Percentiles rank a stretch among this genome's conserved stretches.
phyloP scores from a whole-genome alignment of 2,888 invertebrate genomes.

The Nowickia ferox region DNA sequence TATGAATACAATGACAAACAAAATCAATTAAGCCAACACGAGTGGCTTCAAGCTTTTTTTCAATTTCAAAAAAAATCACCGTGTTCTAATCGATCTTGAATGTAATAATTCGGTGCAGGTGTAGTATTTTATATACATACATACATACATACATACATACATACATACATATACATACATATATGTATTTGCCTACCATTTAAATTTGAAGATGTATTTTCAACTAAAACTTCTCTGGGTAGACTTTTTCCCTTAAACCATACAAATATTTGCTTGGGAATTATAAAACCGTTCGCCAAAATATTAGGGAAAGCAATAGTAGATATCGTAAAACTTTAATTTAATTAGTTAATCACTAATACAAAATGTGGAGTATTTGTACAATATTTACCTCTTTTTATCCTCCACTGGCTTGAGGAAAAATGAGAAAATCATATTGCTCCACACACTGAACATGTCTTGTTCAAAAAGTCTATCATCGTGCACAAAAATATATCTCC shows the following conservation, averaged over 20 bases:
- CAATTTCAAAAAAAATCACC: no score
- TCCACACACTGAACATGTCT: conserved; percentile 89
- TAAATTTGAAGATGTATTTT: conserved; percentile 81
- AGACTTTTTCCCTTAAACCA: conserved; percentile 87
- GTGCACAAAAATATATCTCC: conserved; percentile 88
- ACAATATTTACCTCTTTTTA: conserved; percentile 39
- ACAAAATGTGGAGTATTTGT: not conserved
- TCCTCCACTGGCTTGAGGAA: conserved; percentile 85
- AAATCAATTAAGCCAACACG: no score
- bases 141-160: no score
- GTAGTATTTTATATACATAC: no score
- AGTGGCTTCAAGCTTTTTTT: no score
- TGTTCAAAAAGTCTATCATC: conserved; percentile 87
- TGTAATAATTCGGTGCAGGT: not conserved
- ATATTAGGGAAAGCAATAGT: conserved; percentile 90
- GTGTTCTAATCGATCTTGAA: no score
- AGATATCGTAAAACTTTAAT: conserved; percentile 88
- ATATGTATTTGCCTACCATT: conserved; percentile 73
- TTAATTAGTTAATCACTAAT: not conserved
- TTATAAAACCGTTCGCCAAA: conserved; percentile 83
- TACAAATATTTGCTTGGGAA: conserved; percentile 86
- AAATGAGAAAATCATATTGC: conserved; percentile 88
- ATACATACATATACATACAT: no score
- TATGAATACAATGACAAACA: no score
- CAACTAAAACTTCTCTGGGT: conserved; percentile 77